A percentile compares a stretch with the other conserved stretches of the same genome.
Evolutionary conservation across 1,140 invertebrate species (phyloP).

Genomic region (Saxidomus purpurata): DNA sequence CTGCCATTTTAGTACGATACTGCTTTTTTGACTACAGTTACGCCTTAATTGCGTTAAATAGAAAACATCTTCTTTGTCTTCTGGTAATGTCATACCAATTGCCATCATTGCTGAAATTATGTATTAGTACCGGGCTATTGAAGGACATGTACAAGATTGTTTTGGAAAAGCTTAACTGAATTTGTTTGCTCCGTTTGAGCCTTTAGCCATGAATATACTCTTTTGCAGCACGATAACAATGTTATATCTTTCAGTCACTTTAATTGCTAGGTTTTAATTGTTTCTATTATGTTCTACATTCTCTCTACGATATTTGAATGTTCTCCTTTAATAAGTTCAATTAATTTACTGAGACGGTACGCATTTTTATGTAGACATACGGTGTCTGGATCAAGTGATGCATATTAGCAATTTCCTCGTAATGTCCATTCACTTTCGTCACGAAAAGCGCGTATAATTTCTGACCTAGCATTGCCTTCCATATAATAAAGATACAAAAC

Average conservation of each 20-base stretch:
- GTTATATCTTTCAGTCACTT: slow-evolving; percentile 20
- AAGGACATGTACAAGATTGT: no score
- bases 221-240: slow-evolving; percentile 30
- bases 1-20: slow-evolving; percentile 45
- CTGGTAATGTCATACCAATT: slow-evolving; percentile 41
- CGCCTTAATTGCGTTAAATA: slow-evolving; percentile 29
- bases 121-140: no score
- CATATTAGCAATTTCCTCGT: slow-evolving; percentile 31
- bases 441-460: slow-evolving; percentile 21
- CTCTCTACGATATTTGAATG: background rate
- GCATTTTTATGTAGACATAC: slow-evolving; percentile 26
- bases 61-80: slow-evolving; percentile 39
- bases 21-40: slow-evolving; percentile 22
- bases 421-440: no score
- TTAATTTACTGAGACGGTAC: no score
- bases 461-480: slow-evolving; percentile 1
- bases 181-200: slow-evolving; percentile 25
- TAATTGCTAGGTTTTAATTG: background rate
- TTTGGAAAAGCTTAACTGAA: slow-evolving; percentile 21
- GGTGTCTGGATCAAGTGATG: slow-evolving; percentile 16
- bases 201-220: slow-evolving; percentile 43
- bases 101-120: slow-evolving; percentile 32
- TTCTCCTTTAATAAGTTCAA: slow-evolving; percentile 53
- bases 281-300: background rate
- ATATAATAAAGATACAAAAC: slow-evolving; percentile 42